Conservation (phyloP, 2,797 vertebrate genomes). For the Kryptolebias ocellatus region DNA sequence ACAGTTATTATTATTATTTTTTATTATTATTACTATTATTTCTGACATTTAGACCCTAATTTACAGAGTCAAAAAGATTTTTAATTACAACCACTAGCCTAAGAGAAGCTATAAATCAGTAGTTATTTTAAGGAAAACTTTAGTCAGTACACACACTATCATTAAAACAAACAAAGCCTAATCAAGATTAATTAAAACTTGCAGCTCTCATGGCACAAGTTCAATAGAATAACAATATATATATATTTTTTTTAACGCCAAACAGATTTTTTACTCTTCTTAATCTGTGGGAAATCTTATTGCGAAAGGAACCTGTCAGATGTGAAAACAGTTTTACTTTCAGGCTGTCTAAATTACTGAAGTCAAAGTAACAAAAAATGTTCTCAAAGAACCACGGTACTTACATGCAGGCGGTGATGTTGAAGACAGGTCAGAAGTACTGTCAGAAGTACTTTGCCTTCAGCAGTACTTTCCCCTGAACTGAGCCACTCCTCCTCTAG, state of each 20-base stretch:
- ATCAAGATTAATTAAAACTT: neutral
- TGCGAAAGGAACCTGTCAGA: neutral
- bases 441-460: too few species aligned
- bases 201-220: neutral
- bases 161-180: neutral
- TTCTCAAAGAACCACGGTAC: slow-evolving; percentile 14
- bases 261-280: too few species aligned
- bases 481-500: too few species aligned
- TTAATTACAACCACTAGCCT: neutral
- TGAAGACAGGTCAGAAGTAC: neutral
- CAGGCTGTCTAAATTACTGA: neutral
- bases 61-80: too few species aligned
- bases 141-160: neutral
- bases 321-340: neutral
- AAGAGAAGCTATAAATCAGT: neutral
- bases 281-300: neutral
- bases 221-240: too few species aligned
- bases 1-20: too few species aligned
- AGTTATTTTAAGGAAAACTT: neutral
- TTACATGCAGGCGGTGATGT: slow-evolving; percentile 22
- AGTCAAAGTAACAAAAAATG: neutral
- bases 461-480: too few species aligned
- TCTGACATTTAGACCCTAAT: neutral
- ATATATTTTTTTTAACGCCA: too few species aligned
- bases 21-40: too few species aligned